These are phyloP conservation scores for Cataglyphis livida DNA, from an alignment of 2,888 invertebrate genomes.

Conservation along the genomic window DNA sequence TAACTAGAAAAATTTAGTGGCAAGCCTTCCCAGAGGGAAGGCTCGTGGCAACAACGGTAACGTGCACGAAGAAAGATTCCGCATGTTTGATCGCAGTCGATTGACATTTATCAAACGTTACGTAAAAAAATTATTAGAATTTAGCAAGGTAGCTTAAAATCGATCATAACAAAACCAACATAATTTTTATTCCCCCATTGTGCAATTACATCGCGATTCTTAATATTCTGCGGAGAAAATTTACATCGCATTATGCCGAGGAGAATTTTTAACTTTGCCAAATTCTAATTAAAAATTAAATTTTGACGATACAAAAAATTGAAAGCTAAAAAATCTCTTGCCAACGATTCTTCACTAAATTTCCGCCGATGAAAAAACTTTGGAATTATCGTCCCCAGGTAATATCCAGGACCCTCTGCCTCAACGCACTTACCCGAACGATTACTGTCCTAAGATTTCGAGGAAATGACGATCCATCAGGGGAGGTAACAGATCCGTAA, in stretches of 20 bases:
- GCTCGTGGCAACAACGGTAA: slow-evolving; percentile 13
- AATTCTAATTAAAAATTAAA: slow-evolving; percentile 30
- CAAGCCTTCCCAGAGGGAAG: background rate
- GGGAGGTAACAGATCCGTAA: slow-evolving; percentile 44
- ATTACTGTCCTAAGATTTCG: slow-evolving; percentile 2
- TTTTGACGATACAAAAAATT: slow-evolving; percentile 7
- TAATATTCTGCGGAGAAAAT: background rate
- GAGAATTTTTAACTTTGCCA: background rate
- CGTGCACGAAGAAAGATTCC: slow-evolving; percentile 16
- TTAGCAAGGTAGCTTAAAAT: slow-evolving; percentile 16
- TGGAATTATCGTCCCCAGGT: background rate
- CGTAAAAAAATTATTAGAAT: background rate
- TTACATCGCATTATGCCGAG: background rate
- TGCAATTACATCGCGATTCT: slow-evolving; percentile 1
- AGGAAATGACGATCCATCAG: slow-evolving; percentile 17
- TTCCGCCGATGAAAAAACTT: slow-evolving; percentile 10
- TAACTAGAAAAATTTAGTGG: slow-evolving; percentile 58
- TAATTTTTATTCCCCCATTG: slow-evolving; percentile 19
- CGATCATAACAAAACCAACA: slow-evolving; percentile 13
- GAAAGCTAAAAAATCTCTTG: slow-evolving; percentile 12
- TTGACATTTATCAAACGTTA: slow-evolving; percentile 27
- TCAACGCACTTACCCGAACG: background rate
- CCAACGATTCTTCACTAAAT: background rate
- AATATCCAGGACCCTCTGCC: background rate
- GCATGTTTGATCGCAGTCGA: slow-evolving; percentile 26